Evolutionary conservation across 2,888 invertebrate species (phyloP).

Genomic region (Panzeria rudis): DNA sequence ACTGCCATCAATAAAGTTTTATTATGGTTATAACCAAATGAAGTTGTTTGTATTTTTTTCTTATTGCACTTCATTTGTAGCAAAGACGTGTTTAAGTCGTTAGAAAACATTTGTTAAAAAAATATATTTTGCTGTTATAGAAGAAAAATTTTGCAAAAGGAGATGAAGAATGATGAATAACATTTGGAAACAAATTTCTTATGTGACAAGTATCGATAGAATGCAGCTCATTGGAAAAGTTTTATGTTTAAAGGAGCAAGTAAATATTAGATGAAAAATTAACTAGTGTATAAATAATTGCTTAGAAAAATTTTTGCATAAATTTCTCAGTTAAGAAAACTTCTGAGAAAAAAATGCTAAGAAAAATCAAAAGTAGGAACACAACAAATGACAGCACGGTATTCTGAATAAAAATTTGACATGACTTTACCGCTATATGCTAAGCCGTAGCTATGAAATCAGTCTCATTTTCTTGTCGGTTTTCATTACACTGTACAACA

Average conservation of each 20-base stretch:
- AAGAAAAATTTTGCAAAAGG: neutral
- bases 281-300: neutral
- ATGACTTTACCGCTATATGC: no score
- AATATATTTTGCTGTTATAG: neutral
- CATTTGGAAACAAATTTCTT: neutral
- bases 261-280: neutral
- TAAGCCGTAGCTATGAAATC: no score
- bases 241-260: neutral
- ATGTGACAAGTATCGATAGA: neutral
- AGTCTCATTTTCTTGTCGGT: no score
- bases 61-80: constrained; percentile 30
- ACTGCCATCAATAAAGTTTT: constrained; percentile 34
- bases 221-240: neutral
- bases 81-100: neutral
- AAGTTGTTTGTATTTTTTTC: neutral
- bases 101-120: neutral
- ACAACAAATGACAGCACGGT: no score
- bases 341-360: no score
- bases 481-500: no score
- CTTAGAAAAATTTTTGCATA: neutral
- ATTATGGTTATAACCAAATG: constrained; percentile 16
- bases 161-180: neutral
- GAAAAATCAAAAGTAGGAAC: no score
- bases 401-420: no score
- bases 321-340: neutral